Conservation (phyloP, 2,113 vertebrate species). For the zebrafish (Danio rerio) region GRCz12tu NC_133194.1:148501-149000, state of each 20-base stretch:
- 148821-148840: constrained; percentile 11
- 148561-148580: too few relatives aligned
- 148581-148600: too few relatives aligned
- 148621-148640: constrained; percentile 98
- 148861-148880: constrained; percentile 67
- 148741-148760: neutral
- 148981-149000: too few relatives aligned
- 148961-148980: too few relatives aligned
- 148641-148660: constrained; percentile 98
- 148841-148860: constrained; percentile 41
- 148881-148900: constrained; percentile 72
- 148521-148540: too few relatives aligned
- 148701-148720: constrained; percentile 93
- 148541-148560: too few relatives aligned
- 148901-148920: constrained; percentile 78
- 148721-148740: constrained; percentile 93
- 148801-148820: constrained; percentile 4
- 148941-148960: too few relatives aligned
- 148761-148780: neutral
- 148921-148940: constrained; percentile 68
- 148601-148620: too few relatives aligned
- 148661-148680: constrained; percentile 94
- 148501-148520: too few relatives aligned
- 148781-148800: constrained; percentile 20
- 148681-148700: constrained; percentile 97